A percentile compares a stretch with the other conserved stretches of the same genome.
Conservation (phyloP, 2,888 invertebrate species). For the Rotaria macrura region DNA sequence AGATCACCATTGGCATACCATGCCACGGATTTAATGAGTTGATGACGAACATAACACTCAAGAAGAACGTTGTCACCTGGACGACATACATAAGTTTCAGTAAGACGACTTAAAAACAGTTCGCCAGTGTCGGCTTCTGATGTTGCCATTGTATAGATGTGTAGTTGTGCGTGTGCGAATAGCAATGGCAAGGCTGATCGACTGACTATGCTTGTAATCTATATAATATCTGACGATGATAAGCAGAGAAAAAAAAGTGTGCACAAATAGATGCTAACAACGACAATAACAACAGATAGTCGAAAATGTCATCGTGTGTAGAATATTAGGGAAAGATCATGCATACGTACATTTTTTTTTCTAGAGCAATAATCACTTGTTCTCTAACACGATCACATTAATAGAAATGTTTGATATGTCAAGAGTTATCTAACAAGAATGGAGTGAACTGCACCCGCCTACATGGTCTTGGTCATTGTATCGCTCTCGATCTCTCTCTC, state of each 20-base stretch:
- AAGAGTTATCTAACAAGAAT: not conserved
- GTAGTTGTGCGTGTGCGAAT: too few species aligned
- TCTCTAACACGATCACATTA: not conserved
- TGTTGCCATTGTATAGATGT: not conserved
- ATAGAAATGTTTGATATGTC: not conserved
- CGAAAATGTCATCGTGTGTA: not conserved
- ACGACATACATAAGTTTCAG: not conserved
- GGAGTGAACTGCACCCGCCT: not conserved
- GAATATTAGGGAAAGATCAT: not conserved
- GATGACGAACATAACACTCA: conserved; percentile 13
- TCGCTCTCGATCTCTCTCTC: too few species aligned
- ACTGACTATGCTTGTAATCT: not conserved
- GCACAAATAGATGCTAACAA: not conserved
- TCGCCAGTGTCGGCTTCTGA: not conserved
- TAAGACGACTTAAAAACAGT: conserved; percentile 14
- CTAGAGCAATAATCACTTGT: not conserved
- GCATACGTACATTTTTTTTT: not conserved
- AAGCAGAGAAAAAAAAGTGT: not conserved
- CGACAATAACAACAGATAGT: not conserved
- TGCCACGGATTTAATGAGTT: not conserved
- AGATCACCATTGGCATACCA: conserved; percentile 9
- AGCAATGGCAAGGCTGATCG: not conserved
- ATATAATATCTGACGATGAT: not conserved
- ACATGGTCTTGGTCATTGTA: too few species aligned
- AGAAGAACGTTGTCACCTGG: not conserved